A percentile compares a stretch with the other conserved stretches of the same genome.
Conservation (phyloP, 2,888 invertebrate genomes). For the Pantelozetes paolii region DNA sequence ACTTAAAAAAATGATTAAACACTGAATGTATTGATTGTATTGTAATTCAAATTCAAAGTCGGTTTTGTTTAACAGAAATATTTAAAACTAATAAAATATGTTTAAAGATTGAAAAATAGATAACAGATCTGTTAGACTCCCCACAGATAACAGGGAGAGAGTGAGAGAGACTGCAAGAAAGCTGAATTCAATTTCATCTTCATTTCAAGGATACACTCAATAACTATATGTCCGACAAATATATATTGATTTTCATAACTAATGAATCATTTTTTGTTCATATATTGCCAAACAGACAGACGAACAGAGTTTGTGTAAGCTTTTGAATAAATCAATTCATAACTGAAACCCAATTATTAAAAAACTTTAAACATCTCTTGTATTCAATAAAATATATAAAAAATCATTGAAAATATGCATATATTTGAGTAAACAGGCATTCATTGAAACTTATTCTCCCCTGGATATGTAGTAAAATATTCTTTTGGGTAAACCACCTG, state of each 20-base stretch:
- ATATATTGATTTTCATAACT: conserved; percentile 30
- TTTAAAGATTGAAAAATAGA: conserved; percentile 26
- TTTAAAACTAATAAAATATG: conserved; percentile 3
- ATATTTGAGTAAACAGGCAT: too few species aligned
- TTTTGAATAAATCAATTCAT: conserved; percentile 33
- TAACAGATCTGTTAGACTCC: conserved; percentile 17
- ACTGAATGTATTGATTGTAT: not conserved
- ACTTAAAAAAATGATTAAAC: not conserved
- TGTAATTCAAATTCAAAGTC: not conserved
- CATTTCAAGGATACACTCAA: conserved; percentile 28
- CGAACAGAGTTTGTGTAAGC: not conserved
- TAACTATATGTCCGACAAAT: conserved; percentile 27
- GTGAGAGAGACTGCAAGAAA: not conserved
- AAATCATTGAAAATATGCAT: too few species aligned
- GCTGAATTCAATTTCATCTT: conserved; percentile 28
- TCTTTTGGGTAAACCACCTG: too few species aligned
- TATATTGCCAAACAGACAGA: not conserved
- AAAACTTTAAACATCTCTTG: not conserved
- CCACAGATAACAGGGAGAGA: conserved; percentile 17
- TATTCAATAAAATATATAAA: too few species aligned
- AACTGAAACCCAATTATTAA: conserved; percentile 19
- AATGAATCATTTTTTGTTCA: conserved; percentile 30
- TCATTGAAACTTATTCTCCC: too few species aligned
- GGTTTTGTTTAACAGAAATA: conserved; percentile 2
- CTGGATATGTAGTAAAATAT: too few species aligned